Evolutionary conservation across 2,888 invertebrate species (phyloP).

Genomic region (Endotricha flammealis): DNA sequence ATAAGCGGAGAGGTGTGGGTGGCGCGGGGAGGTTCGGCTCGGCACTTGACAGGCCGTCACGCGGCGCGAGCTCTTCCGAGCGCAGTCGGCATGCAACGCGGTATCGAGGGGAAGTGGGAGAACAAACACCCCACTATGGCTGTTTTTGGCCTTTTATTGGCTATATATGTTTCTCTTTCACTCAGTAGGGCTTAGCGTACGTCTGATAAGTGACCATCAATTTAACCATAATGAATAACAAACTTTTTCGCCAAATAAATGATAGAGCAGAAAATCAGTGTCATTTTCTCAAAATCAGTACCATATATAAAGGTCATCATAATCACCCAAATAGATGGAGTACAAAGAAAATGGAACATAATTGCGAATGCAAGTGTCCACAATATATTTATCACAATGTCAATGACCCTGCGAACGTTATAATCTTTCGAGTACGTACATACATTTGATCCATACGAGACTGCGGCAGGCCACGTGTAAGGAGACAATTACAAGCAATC

Average conservation of each 20-base stretch:
- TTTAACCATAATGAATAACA: too few species aligned
- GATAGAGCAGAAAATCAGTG: too few species aligned
- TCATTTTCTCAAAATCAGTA: too few species aligned
- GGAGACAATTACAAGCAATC: not conserved
- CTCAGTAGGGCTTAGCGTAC: too few species aligned
- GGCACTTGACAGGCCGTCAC: slow-evolving; percentile 53
- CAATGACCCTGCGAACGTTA: slow-evolving; percentile 46
- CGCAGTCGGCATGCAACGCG: slow-evolving; percentile 33
- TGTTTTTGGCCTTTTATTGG: too few species aligned
- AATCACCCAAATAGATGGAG: too few species aligned
- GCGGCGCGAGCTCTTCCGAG: slow-evolving; percentile 36
- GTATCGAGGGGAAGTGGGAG: not conserved
- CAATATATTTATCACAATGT: slow-evolving; percentile 46
- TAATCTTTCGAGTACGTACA: slow-evolving; percentile 16
- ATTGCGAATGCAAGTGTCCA: slow-evolving; percentile 2
- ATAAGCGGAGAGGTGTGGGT: slow-evolving; percentile 25
- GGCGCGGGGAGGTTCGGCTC: slow-evolving; percentile 20
- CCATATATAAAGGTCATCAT: too few species aligned
- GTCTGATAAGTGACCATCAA: too few species aligned
- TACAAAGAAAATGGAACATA: slow-evolving; percentile 1
- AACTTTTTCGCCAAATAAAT: too few species aligned
- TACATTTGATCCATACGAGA: slow-evolving; percentile 3
- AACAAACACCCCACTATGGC: too few species aligned
- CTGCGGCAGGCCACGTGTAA: slow-evolving; percentile 1
- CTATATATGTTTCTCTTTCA: too few species aligned